These are phyloP conservation scores for Esox masquinongy DNA, from an alignment of 2,797 vertebrate species.

Conservation along the genomic window DNA sequence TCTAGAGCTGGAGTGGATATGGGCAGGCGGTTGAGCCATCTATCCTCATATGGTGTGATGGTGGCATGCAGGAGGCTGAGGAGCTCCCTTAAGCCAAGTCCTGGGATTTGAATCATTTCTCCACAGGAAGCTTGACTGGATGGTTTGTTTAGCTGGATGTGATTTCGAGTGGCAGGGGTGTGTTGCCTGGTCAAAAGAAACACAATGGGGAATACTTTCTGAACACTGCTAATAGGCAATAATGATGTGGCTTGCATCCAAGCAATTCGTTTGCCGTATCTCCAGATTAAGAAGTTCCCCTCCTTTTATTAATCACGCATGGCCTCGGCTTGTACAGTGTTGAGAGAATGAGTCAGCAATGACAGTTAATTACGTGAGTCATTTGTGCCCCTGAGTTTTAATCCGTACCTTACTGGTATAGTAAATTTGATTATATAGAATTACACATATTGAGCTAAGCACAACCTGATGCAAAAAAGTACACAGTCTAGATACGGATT, in stretches of 20 bases:
- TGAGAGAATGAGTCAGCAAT: constrained; percentile 40
- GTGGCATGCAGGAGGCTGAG: constrained; percentile 80
- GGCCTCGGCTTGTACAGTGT: constrained; percentile 52
- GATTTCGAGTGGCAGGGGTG: constrained; percentile 78
- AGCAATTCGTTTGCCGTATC: constrained; percentile 63
- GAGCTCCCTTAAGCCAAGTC: constrained; percentile 78
- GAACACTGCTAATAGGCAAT: constrained; percentile 77
- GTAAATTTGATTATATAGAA: not conserved
- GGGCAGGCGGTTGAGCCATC: constrained; percentile 66
- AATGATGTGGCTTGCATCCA: constrained; percentile 76
- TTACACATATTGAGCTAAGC: not conserved
- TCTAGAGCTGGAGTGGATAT: constrained; percentile 59
- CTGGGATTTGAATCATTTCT: constrained; percentile 74
- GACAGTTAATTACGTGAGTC: constrained; percentile 39
- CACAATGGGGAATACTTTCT: constrained; percentile 79
- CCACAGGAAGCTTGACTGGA: constrained; percentile 72
- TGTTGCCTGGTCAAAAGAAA: constrained; percentile 73
- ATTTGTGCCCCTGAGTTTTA: constrained; percentile 17
- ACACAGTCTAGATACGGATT: constrained; percentile 31
- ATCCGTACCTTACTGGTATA: constrained; percentile 18
- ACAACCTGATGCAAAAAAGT: not conserved
- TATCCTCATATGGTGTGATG: constrained; percentile 81
- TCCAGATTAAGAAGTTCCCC: constrained; percentile 73
- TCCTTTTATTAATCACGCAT: constrained; percentile 70
- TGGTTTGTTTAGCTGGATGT: constrained; percentile 82